Base-by-base conservation (phyloP, 1,140 invertebrate species). In the Lordiphosa mommai region DNA sequence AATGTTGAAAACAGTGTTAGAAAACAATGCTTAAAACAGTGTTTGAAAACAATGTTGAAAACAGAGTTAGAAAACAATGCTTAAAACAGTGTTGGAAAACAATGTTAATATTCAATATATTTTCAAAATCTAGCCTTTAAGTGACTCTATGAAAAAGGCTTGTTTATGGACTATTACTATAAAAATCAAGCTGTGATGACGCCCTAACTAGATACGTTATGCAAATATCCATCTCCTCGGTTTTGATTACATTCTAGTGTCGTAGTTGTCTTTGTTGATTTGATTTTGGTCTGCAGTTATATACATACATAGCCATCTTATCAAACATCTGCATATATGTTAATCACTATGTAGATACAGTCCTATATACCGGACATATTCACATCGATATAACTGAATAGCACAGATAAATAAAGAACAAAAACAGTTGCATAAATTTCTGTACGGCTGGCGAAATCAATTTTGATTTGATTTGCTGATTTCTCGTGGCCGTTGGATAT, bases 401-500 rank as follows among this genome's bases (percentile, higher is more conserved):
- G 17, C 36, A 29, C 17, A 36, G 46, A 33, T 34, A 23, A 13
- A 10, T 2, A 9, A 16, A 23, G 16, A 58, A 57, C 47, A 23
- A 49, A 27, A 59, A 52, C 8, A 16, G 58, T 69, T 70, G 67
- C 67, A 70, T 70, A 70, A 77, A 84, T 82, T 76, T 59, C 3
- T 34, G 48, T 55, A 33, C 38, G 47, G 47, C 47, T 84, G 76
- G 72, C 57, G 77, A 77, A 82, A 82, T 82, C 43, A 50, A 61
- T 72, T 72, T 72, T 48, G 29, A 82, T 82, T 82, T 82, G 76
- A 72, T 82, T 82, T 82, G 77, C 76, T 82, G 77, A 82, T 82
- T 82, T 74, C 44, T 32, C 30, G 33, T 67, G 50, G 60, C 58
- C 51, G 61, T 49, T 73, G 53, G 40, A 48, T 32, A 30, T 34